These are phyloP conservation scores for Trissolcus brochymenae DNA, from an alignment of 2,888 invertebrate genomes.

Conservation along the genomic window DNA sequence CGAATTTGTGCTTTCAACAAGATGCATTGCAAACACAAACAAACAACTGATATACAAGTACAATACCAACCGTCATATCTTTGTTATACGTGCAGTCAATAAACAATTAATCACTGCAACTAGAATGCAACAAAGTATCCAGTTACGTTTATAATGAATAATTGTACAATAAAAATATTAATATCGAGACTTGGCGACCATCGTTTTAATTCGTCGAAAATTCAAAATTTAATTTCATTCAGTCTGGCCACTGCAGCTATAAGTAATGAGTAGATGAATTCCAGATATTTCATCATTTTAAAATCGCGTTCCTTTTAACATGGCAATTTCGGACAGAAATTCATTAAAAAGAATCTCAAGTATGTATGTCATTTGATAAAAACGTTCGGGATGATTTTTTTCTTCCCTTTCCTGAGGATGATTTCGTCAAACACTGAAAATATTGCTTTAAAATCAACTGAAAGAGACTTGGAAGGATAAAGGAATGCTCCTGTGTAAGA, in stretches of 20 bases:
- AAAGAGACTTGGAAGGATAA: slow-evolving; percentile 34
- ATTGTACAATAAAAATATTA: not conserved
- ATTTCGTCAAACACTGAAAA: slow-evolving; percentile 34
- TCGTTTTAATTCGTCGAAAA: no score
- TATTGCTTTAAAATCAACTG: slow-evolving; percentile 44
- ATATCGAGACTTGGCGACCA: no score
- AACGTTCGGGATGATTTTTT: slow-evolving; percentile 2
- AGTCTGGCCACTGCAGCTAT: no score
- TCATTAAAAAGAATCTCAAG: not conserved
- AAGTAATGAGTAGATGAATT: no score
- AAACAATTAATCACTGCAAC: slow-evolving; percentile 2
- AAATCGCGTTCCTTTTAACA: not conserved
- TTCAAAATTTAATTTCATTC: no score
- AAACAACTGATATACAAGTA: slow-evolving; percentile 34
- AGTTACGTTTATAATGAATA: not conserved
- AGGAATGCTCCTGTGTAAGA: slow-evolving; percentile 35
- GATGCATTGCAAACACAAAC: slow-evolving; percentile 26
- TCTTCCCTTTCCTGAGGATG: not conserved
- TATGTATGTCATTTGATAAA: not conserved
- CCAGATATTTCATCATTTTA: no score
- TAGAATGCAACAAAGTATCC: not conserved
- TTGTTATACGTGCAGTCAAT: slow-evolving; percentile 16
- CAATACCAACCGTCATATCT: slow-evolving; percentile 27
- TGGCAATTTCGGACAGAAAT: not conserved
- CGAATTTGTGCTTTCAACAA: slow-evolving; percentile 29